Evolutionary conservation across 2,888 invertebrate species (phyloP).

Genomic region (Pristionchus mayeri): DNA sequence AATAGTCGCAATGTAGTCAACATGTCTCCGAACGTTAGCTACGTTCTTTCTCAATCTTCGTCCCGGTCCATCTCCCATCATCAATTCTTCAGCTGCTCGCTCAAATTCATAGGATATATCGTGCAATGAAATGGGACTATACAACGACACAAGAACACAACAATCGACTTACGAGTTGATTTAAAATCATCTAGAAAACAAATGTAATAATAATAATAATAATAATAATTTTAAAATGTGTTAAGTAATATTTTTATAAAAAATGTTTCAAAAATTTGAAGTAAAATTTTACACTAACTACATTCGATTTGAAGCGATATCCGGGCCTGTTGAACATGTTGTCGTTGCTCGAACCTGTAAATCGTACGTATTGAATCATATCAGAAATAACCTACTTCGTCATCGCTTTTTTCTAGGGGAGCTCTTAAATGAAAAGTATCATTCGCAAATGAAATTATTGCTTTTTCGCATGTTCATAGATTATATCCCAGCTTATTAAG

Average conservation of each 20-base stretch:
- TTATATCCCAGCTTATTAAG: too few species aligned
- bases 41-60: conserved; percentile 74
- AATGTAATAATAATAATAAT: too few species aligned
- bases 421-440: too few species aligned
- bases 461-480: too few species aligned
- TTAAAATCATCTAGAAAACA: conserved; percentile 38
- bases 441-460: too few species aligned
- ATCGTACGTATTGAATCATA: neutral
- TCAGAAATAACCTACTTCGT: neutral
- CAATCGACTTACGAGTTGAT: conserved; percentile 28
- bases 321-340: conserved; percentile 48
- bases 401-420: too few species aligned
- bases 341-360: conserved; percentile 44
- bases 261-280: neutral
- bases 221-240: neutral
- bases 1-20: conserved; percentile 74
- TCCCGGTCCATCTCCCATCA: conserved; percentile 70
- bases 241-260: neutral
- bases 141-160: neutral
- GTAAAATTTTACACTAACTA: conserved; percentile 19
- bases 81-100: conserved; percentile 49
- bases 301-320: conserved; percentile 47
- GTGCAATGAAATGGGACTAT: neutral
- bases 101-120: neutral
- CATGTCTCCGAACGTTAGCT: conserved; percentile 74